A percentile compares a stretch with the other conserved stretches of the same genome.
Conservation (phyloP, 1,140 invertebrate genomes). For the Panagrolaimus sp. region DNA sequence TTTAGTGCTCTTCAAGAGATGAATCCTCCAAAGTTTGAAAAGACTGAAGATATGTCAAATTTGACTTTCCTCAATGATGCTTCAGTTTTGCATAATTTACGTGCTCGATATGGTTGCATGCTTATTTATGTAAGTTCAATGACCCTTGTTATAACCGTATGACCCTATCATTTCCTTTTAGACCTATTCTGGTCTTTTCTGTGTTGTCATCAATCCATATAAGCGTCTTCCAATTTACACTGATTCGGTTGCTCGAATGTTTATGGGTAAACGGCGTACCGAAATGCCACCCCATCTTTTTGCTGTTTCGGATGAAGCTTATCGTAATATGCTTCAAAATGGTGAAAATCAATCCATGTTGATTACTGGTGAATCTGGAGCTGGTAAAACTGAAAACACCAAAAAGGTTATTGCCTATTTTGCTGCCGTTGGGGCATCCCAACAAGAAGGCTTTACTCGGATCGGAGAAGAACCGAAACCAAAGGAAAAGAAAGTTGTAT, state of each 20-base stretch:
- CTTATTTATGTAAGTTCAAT: constrained; percentile 63
- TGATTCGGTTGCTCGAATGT: constrained; percentile 85
- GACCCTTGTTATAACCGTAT: too few species aligned
- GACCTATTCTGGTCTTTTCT: constrained; percentile 99
- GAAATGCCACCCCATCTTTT: constrained; percentile 99
- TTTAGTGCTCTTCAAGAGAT: constrained; percentile 87
- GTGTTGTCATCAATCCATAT: constrained; percentile 99
- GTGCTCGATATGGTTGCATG: constrained; percentile 90
- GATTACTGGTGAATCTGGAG: constrained; percentile 75
- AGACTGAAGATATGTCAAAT: constrained; percentile 98
- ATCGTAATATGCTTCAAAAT: constrained; percentile 98
- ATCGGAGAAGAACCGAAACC: constrained; percentile 39
- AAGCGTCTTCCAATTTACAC: constrained; percentile 99
- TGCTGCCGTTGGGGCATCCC: constrained; percentile 67
- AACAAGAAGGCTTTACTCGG: constrained; percentile 63
- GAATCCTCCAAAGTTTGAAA: constrained; percentile 97
- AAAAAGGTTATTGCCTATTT: constrained; percentile 70
- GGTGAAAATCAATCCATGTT: constrained; percentile 96
- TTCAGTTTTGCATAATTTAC: constrained; percentile 96
- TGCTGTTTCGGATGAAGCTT: constrained; percentile 98
- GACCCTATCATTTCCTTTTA: constrained; percentile 61
- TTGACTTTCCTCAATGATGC: constrained; percentile 99
- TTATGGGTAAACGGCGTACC: constrained; percentile 96
- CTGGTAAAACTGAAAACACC: constrained; percentile 69
- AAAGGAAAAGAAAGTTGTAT: constrained; percentile 20